Evolutionary conservation across 2,113 vertebrate species (phyloP).

Genomic region (Sialia sialis): DNA sequence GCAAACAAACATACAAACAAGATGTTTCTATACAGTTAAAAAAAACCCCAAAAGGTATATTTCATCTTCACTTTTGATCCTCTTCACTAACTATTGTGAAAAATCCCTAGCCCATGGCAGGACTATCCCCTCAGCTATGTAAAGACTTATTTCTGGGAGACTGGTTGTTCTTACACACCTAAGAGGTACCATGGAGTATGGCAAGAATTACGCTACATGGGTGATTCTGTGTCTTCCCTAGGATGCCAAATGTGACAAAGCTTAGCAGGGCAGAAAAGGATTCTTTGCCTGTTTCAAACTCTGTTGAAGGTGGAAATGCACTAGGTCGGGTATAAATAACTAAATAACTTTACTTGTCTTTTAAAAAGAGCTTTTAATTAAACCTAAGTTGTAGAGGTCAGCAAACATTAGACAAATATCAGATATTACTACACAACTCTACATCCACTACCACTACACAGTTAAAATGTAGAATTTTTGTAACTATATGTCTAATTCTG

Average conservation of each 20-base stretch:
- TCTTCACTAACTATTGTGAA: not conserved
- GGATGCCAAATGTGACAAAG: not conserved
- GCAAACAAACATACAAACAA: not conserved
- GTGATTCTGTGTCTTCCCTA: not conserved
- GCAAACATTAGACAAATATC: not conserved
- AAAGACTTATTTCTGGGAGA: not conserved
- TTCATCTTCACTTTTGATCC: not conserved
- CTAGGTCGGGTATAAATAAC: not conserved
- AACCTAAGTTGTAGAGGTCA: not conserved
- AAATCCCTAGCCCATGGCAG: not conserved
- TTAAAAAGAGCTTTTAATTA: not conserved
- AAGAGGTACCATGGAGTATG: not conserved
- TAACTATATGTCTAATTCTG: not conserved
- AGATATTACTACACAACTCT: not conserved
- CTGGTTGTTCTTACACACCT: not conserved
- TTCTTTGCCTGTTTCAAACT: not conserved
- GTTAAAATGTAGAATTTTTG: not conserved
- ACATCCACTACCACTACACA: not conserved
- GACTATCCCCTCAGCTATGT: not conserved
- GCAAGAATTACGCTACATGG: fast-evolving
- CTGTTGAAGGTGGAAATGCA: not conserved
- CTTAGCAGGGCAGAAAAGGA: not conserved
- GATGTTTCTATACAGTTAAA: not conserved
- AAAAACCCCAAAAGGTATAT: not conserved
- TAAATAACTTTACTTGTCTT: not conserved